Evolutionary conservation across 2,888 invertebrate genomes (phyloP).

Genomic region (Gari tellinella): DNA sequence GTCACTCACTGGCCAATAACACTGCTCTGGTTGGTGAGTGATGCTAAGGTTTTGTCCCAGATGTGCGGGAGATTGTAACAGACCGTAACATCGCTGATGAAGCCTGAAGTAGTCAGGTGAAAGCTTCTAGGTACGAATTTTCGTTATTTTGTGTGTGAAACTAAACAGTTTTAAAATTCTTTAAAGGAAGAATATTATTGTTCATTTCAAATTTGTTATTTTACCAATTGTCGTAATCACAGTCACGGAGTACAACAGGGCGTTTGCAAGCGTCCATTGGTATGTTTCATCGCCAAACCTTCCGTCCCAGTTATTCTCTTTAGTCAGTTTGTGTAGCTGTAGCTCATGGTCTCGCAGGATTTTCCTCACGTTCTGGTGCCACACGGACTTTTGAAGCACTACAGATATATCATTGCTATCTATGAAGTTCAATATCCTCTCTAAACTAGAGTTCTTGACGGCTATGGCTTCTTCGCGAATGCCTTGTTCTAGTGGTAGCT

Average conservation of each 20-base stretch:
- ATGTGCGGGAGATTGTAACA: no score
- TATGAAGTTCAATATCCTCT: constrained; percentile 29
- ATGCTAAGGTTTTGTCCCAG: no score
- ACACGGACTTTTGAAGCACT: constrained; percentile 8
- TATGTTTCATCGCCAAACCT: constrained; percentile 85
- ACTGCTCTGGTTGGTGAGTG: no score
- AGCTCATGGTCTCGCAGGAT: constrained; percentile 31
- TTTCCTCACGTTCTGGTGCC: constrained; percentile 19
- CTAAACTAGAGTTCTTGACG: constrained; percentile 19
- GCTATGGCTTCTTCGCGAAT: constrained; percentile 21
- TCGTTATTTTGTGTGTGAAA: no score
- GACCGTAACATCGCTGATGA: no score
- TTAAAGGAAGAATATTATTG: no score
- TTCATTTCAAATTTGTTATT: no score
- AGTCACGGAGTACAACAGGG: constrained; percentile 93
- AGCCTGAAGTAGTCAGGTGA: no score
- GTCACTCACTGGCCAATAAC: no score
- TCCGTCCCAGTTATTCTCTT: constrained; percentile 91
- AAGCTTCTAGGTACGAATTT: no score
- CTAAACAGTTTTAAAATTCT: no score
- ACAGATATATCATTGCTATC: background rate
- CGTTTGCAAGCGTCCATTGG: constrained; percentile 94
- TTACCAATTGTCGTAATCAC: constrained; percentile 95
- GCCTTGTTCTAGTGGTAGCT: constrained; percentile 41
- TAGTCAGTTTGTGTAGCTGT: constrained; percentile 90